phyloP scores from a whole-genome alignment of 53 echinoderm and acorn worm species.

The Arbacia lixula region DNA sequence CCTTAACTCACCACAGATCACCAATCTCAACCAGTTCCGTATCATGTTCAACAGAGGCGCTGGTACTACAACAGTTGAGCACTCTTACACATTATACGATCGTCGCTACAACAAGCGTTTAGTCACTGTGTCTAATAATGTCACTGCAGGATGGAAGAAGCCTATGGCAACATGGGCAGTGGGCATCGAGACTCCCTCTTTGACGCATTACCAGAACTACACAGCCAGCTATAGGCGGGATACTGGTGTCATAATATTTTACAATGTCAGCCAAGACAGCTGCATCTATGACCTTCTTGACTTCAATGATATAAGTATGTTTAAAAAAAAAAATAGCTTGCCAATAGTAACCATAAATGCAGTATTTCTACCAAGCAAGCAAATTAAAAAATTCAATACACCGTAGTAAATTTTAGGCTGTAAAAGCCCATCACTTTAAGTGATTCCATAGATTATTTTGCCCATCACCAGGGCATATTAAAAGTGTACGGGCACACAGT shows the following conservation, averaged over 20 bases:
- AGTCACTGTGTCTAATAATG: background rate
- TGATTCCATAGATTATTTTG: too few species aligned
- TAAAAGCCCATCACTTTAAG: too few species aligned
- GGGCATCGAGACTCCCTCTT: constrained; percentile 5
- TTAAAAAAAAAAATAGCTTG: too few species aligned
- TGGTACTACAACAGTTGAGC: background rate
- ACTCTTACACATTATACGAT: background rate
- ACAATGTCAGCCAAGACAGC: constrained; percentile 59
- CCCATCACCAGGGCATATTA: too few species aligned
- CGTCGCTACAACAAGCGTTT: constrained; percentile 10
- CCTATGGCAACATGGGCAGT: constrained; percentile 2
- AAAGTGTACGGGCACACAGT: too few species aligned
- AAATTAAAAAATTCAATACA: too few species aligned
- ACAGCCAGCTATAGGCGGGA: constrained; percentile 45
- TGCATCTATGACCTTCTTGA: constrained; percentile 61
- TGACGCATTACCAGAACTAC: background rate
- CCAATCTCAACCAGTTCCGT: background rate
- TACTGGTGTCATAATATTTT: constrained; percentile 59
- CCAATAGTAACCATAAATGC: too few species aligned
- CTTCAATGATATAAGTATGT: constrained; percentile 64
- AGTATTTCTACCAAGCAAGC: too few species aligned
- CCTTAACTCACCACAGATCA: background rate
- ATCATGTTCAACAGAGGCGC: background rate
- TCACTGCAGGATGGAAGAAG: background rate
- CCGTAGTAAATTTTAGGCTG: too few species aligned